These are phyloP conservation scores for Chirona hameri DNA, from an alignment of 2,888 invertebrate genomes.

Conservation along the genomic window DNA sequence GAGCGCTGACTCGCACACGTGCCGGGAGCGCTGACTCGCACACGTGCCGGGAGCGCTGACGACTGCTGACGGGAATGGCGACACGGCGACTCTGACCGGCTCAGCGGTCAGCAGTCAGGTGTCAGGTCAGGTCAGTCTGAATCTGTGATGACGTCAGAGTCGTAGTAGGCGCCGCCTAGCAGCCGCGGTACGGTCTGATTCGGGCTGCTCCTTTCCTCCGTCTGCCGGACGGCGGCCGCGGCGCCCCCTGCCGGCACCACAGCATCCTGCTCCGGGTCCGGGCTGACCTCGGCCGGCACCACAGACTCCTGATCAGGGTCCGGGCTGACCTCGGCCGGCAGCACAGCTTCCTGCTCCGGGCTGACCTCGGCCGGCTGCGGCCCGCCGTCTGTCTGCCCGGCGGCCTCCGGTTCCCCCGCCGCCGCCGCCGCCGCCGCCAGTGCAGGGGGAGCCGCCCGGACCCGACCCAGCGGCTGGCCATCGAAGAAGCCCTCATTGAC, in stretches of 20 bases:
- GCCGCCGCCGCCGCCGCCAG: not conserved
- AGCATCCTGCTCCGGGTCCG: too few species aligned
- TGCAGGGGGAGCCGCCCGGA: not conserved
- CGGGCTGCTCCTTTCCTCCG: not conserved
- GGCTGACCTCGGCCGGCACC: not conserved
- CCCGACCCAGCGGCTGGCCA: not conserved
- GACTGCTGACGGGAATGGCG: too few species aligned
- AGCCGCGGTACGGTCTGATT: not conserved
- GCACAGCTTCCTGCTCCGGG: not conserved
- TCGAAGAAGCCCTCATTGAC: not conserved
- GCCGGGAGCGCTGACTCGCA: too few species aligned
- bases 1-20: too few species aligned
- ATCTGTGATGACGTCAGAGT: not conserved
- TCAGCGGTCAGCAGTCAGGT: too few species aligned
- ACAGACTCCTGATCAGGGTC: too few species aligned
- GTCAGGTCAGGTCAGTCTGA: not conserved
- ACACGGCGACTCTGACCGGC: too few species aligned
- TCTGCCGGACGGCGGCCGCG: too few species aligned
- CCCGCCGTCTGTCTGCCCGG: not conserved
- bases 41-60: too few species aligned
- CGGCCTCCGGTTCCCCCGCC: not conserved
- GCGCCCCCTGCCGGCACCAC: too few species aligned
- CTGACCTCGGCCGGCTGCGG: not conserved
- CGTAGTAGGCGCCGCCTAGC: conserved; percentile 2
- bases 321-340: not conserved